Percentiles rank a stretch among this genome's conserved stretches.
phyloP scores from a whole-genome alignment of 2,113 vertebrate genomes.

The Zapus hudsonius region DNA sequence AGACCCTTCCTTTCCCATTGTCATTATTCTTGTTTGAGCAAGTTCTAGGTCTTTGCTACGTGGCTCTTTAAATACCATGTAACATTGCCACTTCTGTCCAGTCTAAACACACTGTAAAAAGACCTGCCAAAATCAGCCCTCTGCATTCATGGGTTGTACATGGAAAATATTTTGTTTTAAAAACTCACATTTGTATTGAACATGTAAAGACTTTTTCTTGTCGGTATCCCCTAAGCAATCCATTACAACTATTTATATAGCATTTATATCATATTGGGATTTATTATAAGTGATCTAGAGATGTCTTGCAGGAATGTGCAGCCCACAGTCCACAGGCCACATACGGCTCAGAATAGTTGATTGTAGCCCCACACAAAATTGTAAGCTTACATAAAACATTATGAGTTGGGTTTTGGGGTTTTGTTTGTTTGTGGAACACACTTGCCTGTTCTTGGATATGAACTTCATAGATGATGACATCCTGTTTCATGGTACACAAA shows the following conservation, averaged over 20 bases:
- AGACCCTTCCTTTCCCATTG: not conserved
- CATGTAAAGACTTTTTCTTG: not conserved
- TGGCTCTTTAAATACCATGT: not conserved
- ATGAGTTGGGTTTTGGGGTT: no score
- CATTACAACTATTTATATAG: not conserved
- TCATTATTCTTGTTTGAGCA: not conserved
- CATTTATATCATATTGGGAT: not conserved
- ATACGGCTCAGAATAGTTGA: no score
- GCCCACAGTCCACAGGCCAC: no score
- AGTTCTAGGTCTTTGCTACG: not conserved
- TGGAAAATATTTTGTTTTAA: not conserved
- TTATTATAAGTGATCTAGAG: not conserved
- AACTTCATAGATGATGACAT: no score
- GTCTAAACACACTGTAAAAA: not conserved
- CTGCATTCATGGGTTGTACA: not conserved
- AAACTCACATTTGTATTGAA: not conserved
- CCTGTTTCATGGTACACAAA: no score
- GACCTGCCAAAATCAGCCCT: not conserved
- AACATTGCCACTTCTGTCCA: not conserved
- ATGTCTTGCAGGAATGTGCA: not conserved
- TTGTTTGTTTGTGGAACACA: no score
- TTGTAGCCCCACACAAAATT: no score
- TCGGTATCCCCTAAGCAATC: not conserved
- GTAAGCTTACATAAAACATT: no score
- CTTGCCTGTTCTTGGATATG: no score